Evolutionary conservation across 2,797 vertebrate species (phyloP), one percentile per base, ranked within the genome.

Genomic region (Poecilia picta): DNA sequence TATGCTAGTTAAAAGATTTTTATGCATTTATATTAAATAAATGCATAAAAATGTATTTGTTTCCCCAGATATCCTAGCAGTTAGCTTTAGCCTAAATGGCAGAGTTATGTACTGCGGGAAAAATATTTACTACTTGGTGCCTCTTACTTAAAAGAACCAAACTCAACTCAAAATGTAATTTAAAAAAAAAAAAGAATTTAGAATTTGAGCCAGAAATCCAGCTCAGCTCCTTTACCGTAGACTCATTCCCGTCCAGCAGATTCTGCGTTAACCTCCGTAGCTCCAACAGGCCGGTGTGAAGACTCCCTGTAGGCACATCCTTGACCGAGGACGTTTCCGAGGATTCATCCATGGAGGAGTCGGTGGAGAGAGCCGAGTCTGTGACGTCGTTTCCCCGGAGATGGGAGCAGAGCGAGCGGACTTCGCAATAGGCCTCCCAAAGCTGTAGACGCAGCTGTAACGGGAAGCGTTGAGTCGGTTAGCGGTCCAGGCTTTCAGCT

Each of bases 271-370:
- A 95, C 81, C 97, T 97, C 92, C 98, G 97, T 39, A 99, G 96
- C 94, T 99, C 98, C 0, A 95, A 96, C 80, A 99, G 96, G 76
- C 97, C 95, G 11, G 97, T 96, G 80, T 97, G 96, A 75, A 99
- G 94, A 93, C 98, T 98, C 51, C 97, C 97, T 0, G 97, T 97
- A 1, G 98, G 97, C 79, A 98, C 96, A 0, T 99, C 98, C 95
- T 98, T 98, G 94, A 97, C 97, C 5, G 98, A 98, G 4, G 97
- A 97, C 51, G 98, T 98, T 95, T 99, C 98, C 0, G 98, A 99
- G 73, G 98, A 98, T 93, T 99, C 98, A 25, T 99, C 98, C 98
- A 99, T 99, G 28, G 97, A 99, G 80, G 98, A 98, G 93, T 99
- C 98, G 0, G 97, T 99, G 90, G 98, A 99, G 86, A 98, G 96